A percentile compares a stretch with the other conserved stretches of the same genome.
These are phyloP conservation scores for Desmophyllum pertusum DNA, from an alignment of 92 coral and sea anemone genomes.

Conservation along the genomic window DNA sequence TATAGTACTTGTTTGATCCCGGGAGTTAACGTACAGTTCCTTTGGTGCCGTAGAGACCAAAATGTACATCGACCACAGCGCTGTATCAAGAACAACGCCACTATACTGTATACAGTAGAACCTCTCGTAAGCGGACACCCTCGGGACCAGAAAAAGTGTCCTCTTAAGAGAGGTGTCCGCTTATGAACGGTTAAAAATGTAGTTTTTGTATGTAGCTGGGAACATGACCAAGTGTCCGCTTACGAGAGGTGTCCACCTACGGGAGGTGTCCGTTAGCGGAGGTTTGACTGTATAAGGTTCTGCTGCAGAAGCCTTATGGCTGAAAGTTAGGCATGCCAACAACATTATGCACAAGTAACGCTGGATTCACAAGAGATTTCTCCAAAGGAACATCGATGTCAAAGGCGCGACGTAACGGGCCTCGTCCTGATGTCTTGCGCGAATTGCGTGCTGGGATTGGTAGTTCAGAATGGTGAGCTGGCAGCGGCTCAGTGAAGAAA, in stretches of 20 bases:
- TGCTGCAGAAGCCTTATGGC: neutral
- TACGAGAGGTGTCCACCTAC: too few species aligned
- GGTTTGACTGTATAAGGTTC: neutral
- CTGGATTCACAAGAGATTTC: slow-evolving; percentile 88
- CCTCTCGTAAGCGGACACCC: too few species aligned
- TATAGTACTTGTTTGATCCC: neutral
- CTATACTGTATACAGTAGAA: too few species aligned
- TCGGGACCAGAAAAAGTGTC: too few species aligned
- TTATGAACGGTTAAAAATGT: too few species aligned
- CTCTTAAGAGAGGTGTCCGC: too few species aligned
- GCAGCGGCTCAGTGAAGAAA: slow-evolving; percentile 97
- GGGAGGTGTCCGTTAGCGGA: too few species aligned
- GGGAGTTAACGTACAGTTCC: neutral
- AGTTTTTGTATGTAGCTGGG: too few species aligned
- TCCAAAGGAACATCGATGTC: slow-evolving; percentile 88
- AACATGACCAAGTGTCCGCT: too few species aligned
- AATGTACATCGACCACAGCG: neutral
- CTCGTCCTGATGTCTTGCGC: slow-evolving; percentile 81
- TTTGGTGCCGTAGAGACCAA: neutral
- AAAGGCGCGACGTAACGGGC: slow-evolving; percentile 74
- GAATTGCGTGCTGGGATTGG: slow-evolving; percentile 97
- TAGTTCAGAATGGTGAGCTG: slow-evolving; percentile 98
- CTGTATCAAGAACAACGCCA: neutral
- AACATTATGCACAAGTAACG: slow-evolving; percentile 61
- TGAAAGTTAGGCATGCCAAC: slow-evolving; percentile 42